A percentile compares a stretch with the other conserved stretches of the same genome.
Evolutionary conservation across 2,888 invertebrate species (phyloP).

Genomic region (Phortica okadai): DNA sequence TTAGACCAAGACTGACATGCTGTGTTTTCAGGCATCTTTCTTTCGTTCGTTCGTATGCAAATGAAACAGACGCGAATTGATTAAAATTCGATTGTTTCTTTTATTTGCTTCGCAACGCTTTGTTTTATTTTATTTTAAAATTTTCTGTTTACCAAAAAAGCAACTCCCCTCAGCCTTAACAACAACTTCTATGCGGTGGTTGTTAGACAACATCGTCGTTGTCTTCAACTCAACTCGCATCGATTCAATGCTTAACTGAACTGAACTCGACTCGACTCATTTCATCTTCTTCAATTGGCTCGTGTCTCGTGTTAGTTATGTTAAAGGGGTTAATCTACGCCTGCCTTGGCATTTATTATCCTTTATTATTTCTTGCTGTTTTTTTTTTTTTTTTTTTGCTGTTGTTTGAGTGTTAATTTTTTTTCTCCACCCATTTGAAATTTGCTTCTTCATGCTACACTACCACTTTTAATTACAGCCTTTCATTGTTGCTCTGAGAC

Average conservation of each 20-base stretch:
- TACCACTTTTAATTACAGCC: slow-evolving; percentile 52
- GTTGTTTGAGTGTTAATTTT: slow-evolving; percentile 18
- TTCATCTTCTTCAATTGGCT: background rate
- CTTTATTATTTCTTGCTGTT: slow-evolving; percentile 45
- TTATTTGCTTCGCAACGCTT: slow-evolving; percentile 51
- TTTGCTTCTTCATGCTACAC: slow-evolving; percentile 28
- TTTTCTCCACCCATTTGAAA: background rate
- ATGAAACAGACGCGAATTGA: slow-evolving; percentile 72
- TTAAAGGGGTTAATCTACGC: slow-evolving; percentile 49
- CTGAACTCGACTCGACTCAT: background rate
- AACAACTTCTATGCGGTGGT: background rate
- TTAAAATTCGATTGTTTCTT: slow-evolving; percentile 76
- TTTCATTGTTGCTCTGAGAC: slow-evolving; percentile 34
- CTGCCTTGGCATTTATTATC: slow-evolving; percentile 70
- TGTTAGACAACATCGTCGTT: background rate
- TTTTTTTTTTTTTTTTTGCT: slow-evolving; percentile 60
- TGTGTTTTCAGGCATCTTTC: background rate
- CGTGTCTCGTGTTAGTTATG: slow-evolving; percentile 1
- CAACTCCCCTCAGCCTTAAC: background rate
- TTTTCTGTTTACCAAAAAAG: background rate
- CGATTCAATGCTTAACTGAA: background rate
- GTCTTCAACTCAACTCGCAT: background rate
- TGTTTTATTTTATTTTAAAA: background rate
- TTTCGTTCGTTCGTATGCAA: slow-evolving; percentile 45
- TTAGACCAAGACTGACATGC: background rate